Conservation (phyloP, 2,113 vertebrate species). For the Ictalurus furcatus region DNA sequence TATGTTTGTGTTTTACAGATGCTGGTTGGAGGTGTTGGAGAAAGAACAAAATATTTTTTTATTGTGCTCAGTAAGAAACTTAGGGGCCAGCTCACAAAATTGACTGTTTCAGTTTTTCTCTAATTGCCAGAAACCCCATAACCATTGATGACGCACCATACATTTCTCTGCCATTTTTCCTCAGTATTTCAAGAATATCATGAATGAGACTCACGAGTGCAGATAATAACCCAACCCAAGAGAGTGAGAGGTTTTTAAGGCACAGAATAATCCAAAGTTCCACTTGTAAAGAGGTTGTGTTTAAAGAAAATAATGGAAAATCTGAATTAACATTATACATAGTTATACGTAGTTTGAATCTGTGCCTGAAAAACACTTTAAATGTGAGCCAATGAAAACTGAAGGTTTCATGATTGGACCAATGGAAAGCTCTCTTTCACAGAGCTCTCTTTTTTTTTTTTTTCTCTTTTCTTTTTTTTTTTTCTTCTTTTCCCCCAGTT, state of each 20-base stretch:
- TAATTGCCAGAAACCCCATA: slow-evolving; percentile 34
- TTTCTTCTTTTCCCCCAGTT: neutral
- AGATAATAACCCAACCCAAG: slow-evolving; percentile 20
- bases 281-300: neutral
- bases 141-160: slow-evolving; percentile 13
- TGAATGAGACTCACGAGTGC: slow-evolving; percentile 20
- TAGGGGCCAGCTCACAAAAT: slow-evolving; percentile 55
- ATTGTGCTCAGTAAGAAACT: slow-evolving; percentile 59
- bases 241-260: neutral
- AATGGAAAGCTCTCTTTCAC: slow-evolving; percentile 13
- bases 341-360: neutral
- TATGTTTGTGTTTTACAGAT: slow-evolving; percentile 56
- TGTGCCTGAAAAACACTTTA: neutral
- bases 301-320: neutral
- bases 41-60: slow-evolving; percentile 66
- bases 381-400: slow-evolving; percentile 20
- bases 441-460: neutral
- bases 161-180: slow-evolving; percentile 19
- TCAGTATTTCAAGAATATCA: slow-evolving; percentile 35
- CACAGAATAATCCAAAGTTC: neutral
- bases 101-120: slow-evolving; percentile 46
- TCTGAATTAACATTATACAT: neutral
- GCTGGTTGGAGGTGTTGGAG: slow-evolving; percentile 12
- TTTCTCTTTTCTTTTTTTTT: too few relatives aligned
- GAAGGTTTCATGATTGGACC: slow-evolving; percentile 25